Conservation (phyloP, 2,113 vertebrate species). For the Stictonetta naevosa region DNA sequence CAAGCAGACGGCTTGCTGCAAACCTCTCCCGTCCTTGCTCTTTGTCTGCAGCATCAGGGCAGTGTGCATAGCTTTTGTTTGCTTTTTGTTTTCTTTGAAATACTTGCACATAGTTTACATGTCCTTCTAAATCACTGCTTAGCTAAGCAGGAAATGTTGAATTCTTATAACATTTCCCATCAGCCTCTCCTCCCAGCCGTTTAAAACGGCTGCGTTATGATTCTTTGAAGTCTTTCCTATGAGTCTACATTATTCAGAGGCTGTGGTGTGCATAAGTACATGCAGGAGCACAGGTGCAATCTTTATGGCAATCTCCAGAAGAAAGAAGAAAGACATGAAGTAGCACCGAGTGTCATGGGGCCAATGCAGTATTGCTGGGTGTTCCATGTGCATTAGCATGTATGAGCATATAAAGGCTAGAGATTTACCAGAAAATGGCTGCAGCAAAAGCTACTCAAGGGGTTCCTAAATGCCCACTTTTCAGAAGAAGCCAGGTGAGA, state of each 20-base stretch:
- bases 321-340: constrained; percentile 57
- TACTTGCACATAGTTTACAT: constrained; percentile 10
- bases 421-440: not conserved
- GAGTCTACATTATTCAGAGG: constrained; percentile 60
- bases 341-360: constrained; percentile 10
- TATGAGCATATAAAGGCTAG: not conserved
- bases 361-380: not conserved
- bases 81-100: constrained; percentile 61
- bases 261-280: constrained; percentile 54
- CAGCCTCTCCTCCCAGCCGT: constrained; percentile 38
- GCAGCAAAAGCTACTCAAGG: not conserved
- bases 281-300: constrained; percentile 61
- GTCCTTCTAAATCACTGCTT: constrained; percentile 49
- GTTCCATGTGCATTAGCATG: not conserved
- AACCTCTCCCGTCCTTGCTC: constrained; percentile 20
- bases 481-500: not conserved
- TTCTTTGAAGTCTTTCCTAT: constrained; percentile 66
- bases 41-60: constrained; percentile 23
- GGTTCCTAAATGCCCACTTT: not conserved
- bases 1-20: not conserved
- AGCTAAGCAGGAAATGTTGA: constrained; percentile 57
- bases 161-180: constrained; percentile 55
- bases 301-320: constrained; percentile 49
- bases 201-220: constrained; percentile 7
- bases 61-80: constrained; percentile 14